phyloP scores from a whole-genome alignment of 2,113 vertebrate species.

The Platysteira castanea region DNA sequence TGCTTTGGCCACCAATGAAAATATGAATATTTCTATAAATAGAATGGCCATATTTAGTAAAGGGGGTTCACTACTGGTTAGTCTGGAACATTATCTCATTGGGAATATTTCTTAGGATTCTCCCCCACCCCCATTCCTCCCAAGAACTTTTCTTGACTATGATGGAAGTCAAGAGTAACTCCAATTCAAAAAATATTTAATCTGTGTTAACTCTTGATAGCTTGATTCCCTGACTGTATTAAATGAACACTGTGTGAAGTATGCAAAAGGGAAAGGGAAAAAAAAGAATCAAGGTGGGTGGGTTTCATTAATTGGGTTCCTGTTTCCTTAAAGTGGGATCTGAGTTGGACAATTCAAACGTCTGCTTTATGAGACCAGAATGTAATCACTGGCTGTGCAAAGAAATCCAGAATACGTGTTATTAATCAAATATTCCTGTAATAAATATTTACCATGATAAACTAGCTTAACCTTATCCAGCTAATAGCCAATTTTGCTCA shows the following conservation, averaged over 20 bases:
- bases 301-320: neutral
- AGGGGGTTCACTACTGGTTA: slow-evolving; percentile 64
- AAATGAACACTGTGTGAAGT: neutral
- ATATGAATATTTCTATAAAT: slow-evolving; percentile 89
- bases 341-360: neutral
- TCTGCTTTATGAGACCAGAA: slow-evolving; percentile 2
- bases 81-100: slow-evolving; percentile 4
- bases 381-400: slow-evolving; percentile 8
- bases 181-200: neutral
- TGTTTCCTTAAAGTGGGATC: neutral
- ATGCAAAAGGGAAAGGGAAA: neutral
- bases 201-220: neutral
- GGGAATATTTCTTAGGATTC: slow-evolving; percentile 39
- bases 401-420: slow-evolving; percentile 29
- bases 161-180: slow-evolving; percentile 6
- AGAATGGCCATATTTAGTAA: slow-evolving; percentile 81
- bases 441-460: slow-evolving; percentile 43
- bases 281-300: slow-evolving; percentile 2
- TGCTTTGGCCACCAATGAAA: slow-evolving; percentile 86
- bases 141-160: slow-evolving; percentile 46
- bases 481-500: slow-evolving; percentile 47
- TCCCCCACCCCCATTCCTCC: neutral
- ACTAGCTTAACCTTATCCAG: slow-evolving; percentile 48
- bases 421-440: slow-evolving; percentile 43
- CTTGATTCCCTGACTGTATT: neutral